A percentile compares a stretch with the other conserved stretches of the same genome.
These are phyloP conservation scores for Eospalax fontanierii DNA, from an alignment of 2,797 vertebrate genomes.

Conservation along the genomic window DNA sequence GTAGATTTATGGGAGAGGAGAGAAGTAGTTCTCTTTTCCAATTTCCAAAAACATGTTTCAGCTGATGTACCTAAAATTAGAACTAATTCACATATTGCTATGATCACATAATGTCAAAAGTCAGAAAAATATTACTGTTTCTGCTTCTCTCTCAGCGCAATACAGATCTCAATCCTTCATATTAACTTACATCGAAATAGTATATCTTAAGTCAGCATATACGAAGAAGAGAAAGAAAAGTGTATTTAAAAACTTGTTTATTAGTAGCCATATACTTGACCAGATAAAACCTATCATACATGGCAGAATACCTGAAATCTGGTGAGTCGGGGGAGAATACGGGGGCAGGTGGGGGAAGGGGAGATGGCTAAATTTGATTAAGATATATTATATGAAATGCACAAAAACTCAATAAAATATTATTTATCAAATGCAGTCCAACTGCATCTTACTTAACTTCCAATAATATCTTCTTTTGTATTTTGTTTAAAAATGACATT, in stretches of 20 bases:
- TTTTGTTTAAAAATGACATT: slow-evolving; percentile 24
- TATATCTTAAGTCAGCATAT: slow-evolving; percentile 7
- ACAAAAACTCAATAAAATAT: neutral
- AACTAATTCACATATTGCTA: slow-evolving; percentile 51
- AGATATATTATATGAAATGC: too few relatives aligned
- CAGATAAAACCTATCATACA: too few relatives aligned
- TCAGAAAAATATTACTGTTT: slow-evolving; percentile 21
- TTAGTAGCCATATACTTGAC: too few relatives aligned
- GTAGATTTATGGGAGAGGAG: slow-evolving; percentile 61
- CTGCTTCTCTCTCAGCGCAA: neutral
- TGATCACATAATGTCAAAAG: slow-evolving; percentile 56
- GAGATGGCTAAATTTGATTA: too few relatives aligned
- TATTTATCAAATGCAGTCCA: neutral
- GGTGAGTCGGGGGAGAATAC: too few relatives aligned
- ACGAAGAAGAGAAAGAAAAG: neutral
- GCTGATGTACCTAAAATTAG: slow-evolving; percentile 38
- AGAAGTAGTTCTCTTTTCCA: slow-evolving; percentile 46
- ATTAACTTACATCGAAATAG: slow-evolving; percentile 6
- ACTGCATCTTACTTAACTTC: neutral
- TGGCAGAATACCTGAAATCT: too few relatives aligned
- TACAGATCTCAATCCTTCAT: neutral
- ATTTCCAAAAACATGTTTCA: slow-evolving; percentile 62
- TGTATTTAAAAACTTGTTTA: neutral
- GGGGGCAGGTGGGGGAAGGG: too few relatives aligned
- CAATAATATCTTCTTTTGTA: neutral